phyloP scores from a whole-genome alignment of 2,797 vertebrate species.

The Sebastes reedi region DNA sequence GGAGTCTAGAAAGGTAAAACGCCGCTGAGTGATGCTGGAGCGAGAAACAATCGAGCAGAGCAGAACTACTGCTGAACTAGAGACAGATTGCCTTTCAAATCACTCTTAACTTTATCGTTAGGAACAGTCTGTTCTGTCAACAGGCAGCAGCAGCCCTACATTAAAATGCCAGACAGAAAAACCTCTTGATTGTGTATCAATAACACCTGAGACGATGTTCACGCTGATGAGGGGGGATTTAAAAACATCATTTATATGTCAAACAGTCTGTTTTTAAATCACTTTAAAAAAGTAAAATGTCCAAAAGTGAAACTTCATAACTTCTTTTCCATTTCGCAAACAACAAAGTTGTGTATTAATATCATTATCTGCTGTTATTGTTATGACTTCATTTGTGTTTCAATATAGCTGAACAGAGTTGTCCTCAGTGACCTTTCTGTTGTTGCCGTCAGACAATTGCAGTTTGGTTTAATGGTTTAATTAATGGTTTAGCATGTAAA shows the following conservation, averaged over 20 bases:
- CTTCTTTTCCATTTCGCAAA: background rate
- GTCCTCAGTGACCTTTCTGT: background rate
- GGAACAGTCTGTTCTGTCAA: background rate
- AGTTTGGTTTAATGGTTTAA: background rate
- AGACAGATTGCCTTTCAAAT: conserved; percentile 49
- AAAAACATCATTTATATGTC: background rate
- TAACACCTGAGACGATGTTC: background rate
- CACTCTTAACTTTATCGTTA: conserved; percentile 14
- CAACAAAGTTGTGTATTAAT: background rate
- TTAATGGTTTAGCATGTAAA: background rate
- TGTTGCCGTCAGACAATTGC: background rate
- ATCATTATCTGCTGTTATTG: background rate
- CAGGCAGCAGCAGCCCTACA: background rate
- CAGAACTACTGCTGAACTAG: background rate
- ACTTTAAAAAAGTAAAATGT: background rate
- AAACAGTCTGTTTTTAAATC: background rate
- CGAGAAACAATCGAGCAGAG: conserved; percentile 27
- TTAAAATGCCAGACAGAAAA: conserved; percentile 20
- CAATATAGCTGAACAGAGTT: background rate
- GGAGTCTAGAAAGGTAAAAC: conserved; percentile 42
- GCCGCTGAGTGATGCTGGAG: conserved; percentile 19
- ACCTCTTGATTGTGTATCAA: background rate
- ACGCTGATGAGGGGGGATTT: background rate
- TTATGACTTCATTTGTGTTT: background rate
- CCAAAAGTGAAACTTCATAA: background rate